Base-by-base conservation (phyloP, 2,888 invertebrate species). In the Apamea sordens region DNA sequence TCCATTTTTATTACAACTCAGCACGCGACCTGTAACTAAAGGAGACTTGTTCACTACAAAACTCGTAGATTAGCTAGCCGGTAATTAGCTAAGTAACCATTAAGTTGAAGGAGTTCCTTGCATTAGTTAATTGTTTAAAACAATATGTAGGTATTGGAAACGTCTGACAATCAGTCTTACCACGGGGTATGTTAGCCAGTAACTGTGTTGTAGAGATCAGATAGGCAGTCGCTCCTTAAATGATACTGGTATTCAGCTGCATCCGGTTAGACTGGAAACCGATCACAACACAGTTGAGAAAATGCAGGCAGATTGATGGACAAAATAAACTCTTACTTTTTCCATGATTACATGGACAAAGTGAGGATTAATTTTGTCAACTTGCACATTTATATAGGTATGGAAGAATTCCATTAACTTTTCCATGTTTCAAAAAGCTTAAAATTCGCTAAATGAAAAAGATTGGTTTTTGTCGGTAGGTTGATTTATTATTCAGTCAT, bases 1-100 rank as follows among this genome's bases (percentile, higher is more conserved):
- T 21, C 24, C 63, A 32, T 61, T 73, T 59, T 86, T 63, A 86
- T 73, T 59, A n/a, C 36, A 3, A 59, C 13, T 21, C 18, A n/a
- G 18, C 86, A 84, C 86, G 84, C 83, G 11, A 73, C 67, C 24
- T 64, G 28, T 65, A 50, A 41, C 65, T 65, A 2, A 69, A 53
- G 15, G 47, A 68, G 59, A 59, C 2, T 69, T 53, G 73, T 81
- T 59, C 8, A 28, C 21, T 69, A 28, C 53, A 77, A 59, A 11
- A 47, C 28, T 85, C 59, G 68, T 86, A 73, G 41, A 73, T 47
- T 73, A n/a, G n/a, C n/a, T n/a, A n/a, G 44, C 36, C 53, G 28
- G n/a, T 74, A 85, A 82, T 85, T 77, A 78, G 72, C 61, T 50
- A 41, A 53, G 63, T 64, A 56, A 28, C 18, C 13, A 56, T 56